Conservation (phyloP, 1,140 invertebrate genomes). For the Lanistes nyassanus region DNA sequence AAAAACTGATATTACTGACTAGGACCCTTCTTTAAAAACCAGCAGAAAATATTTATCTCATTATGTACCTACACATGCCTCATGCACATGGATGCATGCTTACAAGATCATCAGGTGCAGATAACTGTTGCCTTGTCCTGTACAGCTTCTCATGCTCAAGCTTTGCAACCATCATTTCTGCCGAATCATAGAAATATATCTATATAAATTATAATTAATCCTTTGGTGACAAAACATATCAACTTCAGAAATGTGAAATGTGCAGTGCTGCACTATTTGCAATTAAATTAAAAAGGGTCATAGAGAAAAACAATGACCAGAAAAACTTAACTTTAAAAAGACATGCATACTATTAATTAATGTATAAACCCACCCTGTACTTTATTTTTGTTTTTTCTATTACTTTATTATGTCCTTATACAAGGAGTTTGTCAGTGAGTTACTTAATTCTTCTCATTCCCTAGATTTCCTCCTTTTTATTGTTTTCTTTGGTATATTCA, state of each 20-base stretch:
- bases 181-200: constrained; percentile 9
- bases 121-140: constrained; percentile 28
- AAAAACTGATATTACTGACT: too few relatives aligned
- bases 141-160: constrained; percentile 35
- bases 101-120: constrained; percentile 29
- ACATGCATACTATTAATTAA: neutral
- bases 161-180: constrained; percentile 34
- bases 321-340: neutral
- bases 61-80: too few relatives aligned
- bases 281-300: too few relatives aligned
- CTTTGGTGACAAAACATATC: too few relatives aligned
- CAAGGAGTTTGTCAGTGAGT: neutral
- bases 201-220: too few relatives aligned
- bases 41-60: too few relatives aligned
- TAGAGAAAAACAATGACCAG: neutral
- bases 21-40: too few relatives aligned
- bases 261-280: too few relatives aligned
- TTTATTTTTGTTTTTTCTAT: neutral
- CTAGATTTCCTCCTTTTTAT: neutral
- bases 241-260: too few relatives aligned
- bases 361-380: neutral
- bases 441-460: neutral
- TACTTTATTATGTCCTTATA: too few relatives aligned
- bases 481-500: neutral
- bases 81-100: neutral